A percentile compares a stretch with the other conserved stretches of the same genome.
These are phyloP conservation scores for Metallyticus violacea DNA, from an alignment of 2,888 invertebrate genomes.

Conservation along the genomic window DNA sequence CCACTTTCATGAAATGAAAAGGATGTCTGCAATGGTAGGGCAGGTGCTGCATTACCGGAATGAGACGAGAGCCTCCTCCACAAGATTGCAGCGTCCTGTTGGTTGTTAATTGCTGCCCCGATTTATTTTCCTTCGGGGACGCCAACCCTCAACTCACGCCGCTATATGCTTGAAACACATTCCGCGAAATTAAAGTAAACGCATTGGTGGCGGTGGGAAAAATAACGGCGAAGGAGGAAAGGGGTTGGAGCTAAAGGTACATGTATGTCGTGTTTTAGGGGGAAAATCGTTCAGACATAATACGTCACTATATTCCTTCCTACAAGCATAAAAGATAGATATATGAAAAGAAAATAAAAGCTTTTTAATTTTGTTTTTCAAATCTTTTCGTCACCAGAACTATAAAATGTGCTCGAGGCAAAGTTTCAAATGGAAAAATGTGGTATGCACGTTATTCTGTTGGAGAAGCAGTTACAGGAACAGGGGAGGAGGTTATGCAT, in stretches of 20 bases:
- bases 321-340: not conserved
- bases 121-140: constrained; percentile 33
- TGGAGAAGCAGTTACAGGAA: not conserved
- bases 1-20: not conserved
- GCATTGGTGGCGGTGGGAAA: not conserved
- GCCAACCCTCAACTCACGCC: not conserved
- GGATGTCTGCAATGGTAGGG: not conserved
- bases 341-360: not conserved
- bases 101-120: constrained; percentile 27
- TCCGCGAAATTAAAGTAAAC: constrained; percentile 12
- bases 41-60: constrained; percentile 27
- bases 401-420: not conserved
- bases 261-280: not conserved
- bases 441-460: not conserved
- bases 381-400: not conserved
- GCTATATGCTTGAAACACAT: constrained; percentile 9
- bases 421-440: constrained; percentile 14
- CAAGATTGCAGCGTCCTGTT: constrained; percentile 24
- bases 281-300: not conserved
- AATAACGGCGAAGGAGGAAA: not conserved
- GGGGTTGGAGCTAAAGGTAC: not conserved
- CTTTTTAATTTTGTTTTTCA: not conserved
- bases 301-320: not conserved
- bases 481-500: not conserved
- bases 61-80: constrained; percentile 18